Evolutionary conservation across 1,140 invertebrate genomes (phyloP).

Genomic region (Drosophila pallidifrons): DNA sequence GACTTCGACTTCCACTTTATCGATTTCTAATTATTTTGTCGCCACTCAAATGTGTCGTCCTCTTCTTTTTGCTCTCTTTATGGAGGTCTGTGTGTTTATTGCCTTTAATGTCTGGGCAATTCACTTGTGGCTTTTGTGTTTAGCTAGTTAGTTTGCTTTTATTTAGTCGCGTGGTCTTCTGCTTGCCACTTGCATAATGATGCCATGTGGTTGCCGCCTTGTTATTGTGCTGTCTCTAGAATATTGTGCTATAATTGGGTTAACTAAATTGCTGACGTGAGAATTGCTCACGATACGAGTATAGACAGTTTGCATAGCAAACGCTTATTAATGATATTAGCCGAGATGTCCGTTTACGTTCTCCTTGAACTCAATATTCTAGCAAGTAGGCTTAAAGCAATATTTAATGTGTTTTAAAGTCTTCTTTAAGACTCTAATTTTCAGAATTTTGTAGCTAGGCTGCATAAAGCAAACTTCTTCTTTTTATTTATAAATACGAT

Average conservation of each 20-base stretch:
- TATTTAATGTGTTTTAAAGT: too few relatives aligned
- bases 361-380: too few relatives aligned
- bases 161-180: slow-evolving; percentile 3
- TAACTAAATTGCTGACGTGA: neutral
- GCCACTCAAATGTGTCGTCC: slow-evolving; percentile 19
- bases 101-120: slow-evolving; percentile 42
- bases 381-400: too few relatives aligned
- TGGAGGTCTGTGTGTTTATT: slow-evolving; percentile 33
- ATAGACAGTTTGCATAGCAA: too few relatives aligned
- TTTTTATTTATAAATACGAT: too few relatives aligned
- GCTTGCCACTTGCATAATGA: neutral
- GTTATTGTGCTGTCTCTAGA: neutral
- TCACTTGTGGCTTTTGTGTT: slow-evolving; percentile 23
- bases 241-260: neutral
- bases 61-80: neutral
- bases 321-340: too few relatives aligned
- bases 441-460: too few relatives aligned
- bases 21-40: slow-evolving; percentile 70
- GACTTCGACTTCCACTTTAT: slow-evolving; percentile 34
- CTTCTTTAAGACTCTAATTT: too few relatives aligned
- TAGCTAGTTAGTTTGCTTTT: slow-evolving; percentile 11
- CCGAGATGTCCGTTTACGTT: too few relatives aligned
- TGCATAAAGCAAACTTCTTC: too few relatives aligned
- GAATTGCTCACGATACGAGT: neutral
- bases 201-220: neutral